Percentiles rank a stretch among this genome's conserved stretches.
Evolutionary conservation across 2,888 invertebrate genomes (phyloP).

Genomic region (Branchellion lobata): DNA sequence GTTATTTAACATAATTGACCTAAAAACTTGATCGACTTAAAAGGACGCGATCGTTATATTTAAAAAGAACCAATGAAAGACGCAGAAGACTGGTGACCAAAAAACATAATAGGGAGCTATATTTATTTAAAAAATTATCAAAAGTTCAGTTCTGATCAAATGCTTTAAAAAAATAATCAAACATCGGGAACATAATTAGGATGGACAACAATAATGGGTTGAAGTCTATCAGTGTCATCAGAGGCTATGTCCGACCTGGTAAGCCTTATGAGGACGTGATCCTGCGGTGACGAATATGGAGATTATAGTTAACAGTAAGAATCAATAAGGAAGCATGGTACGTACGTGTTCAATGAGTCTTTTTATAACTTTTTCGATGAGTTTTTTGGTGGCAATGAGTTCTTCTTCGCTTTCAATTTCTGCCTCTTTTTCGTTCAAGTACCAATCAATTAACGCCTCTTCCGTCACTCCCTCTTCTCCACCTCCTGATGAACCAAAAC

Average conservation of each 20-base stretch:
- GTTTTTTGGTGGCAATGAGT: conserved; percentile 78
- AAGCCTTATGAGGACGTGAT: conserved; percentile 79
- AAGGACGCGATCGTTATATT: neutral
- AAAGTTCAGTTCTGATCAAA: neutral
- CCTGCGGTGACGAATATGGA: conserved; percentile 65
- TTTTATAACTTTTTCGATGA: conserved; percentile 91
- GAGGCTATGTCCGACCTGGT: conserved; percentile 67
- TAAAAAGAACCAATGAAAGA: neutral
- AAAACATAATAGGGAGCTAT: neutral
- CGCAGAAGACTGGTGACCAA: neutral
- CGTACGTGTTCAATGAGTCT: conserved; percentile 66
- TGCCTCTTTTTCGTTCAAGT: conserved; percentile 76
- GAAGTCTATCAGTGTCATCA: conserved; percentile 67
- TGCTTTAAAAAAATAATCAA: conserved; percentile 38
- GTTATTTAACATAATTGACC: neutral
- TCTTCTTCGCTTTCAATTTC: conserved; percentile 89
- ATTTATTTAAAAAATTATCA: neutral
- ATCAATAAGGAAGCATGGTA: conserved; percentile 32
- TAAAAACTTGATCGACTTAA: neutral
- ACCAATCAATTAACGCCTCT: conserved; percentile 88
- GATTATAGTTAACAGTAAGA: neutral
- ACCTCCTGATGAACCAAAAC: conserved; percentile 14
- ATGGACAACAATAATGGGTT: conserved; percentile 88
- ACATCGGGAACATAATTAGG: conserved; percentile 86
- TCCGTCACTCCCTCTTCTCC: conserved; percentile 65